phyloP scores from a whole-genome alignment of 2,888 invertebrate genomes.

The Balanococcus diminutus region DNA sequence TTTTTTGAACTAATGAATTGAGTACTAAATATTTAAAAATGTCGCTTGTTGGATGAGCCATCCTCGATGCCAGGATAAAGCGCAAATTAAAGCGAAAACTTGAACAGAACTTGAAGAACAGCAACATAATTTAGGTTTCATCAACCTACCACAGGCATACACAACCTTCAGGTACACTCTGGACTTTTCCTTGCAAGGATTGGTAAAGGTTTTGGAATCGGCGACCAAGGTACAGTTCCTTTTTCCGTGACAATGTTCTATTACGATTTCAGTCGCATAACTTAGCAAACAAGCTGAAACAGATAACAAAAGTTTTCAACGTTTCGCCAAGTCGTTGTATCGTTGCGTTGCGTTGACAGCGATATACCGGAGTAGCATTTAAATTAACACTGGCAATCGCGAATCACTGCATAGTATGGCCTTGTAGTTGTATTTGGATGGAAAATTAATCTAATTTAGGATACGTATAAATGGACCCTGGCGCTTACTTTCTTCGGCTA shows the following conservation, averaged over 20 bases:
- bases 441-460: not conserved
- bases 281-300: slow-evolving; percentile 82
- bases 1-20: no score
- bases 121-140: no score
- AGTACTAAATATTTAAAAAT: no score
- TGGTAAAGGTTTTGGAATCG: slow-evolving; percentile 81
- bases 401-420: no score
- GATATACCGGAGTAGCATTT: not conserved
- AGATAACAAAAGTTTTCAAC: slow-evolving; percentile 55
- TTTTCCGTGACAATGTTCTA: slow-evolving; percentile 84
- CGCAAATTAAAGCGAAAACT: no score
- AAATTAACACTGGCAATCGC: not conserved
- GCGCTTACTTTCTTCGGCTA: slow-evolving; percentile 81
- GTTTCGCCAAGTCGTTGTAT: not conserved
- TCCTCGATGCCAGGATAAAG: no score
- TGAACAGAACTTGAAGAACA: no score
- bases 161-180: slow-evolving; percentile 85
- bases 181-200: slow-evolving; percentile 77
- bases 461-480: not conserved
- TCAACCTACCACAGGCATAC: slow-evolving; percentile 86
- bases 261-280: slow-evolving; percentile 89
- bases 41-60: no score
- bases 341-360: not conserved
- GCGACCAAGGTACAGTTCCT: slow-evolving; percentile 79
- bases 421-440: no score